Base-by-base conservation (phyloP, 2,113 vertebrate genomes). In the Vidua macroura region DNA sequence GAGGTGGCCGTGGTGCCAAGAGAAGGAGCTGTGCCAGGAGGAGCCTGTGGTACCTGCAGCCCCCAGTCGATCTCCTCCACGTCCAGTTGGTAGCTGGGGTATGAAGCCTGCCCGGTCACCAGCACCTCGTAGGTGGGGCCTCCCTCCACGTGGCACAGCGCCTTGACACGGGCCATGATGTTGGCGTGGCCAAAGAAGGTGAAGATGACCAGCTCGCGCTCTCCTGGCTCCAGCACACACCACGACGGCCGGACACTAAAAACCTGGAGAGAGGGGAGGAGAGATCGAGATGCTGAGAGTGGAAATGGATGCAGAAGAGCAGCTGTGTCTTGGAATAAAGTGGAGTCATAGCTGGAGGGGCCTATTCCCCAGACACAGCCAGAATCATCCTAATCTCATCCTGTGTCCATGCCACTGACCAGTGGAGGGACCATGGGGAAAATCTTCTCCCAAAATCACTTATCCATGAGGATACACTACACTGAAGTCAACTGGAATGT, bases 191-290 rank as follows among this genome's bases (percentile, higher is more conserved):
- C 41, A 41, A 41, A 41, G 41, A 41, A 41, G 41, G 41, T 41
- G 41, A 41, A 41, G 41, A 13, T 41, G 41, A 41, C 41, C 41
- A 41, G 12, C 41, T 41, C 41, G 78, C 93, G 97, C 35, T 99
- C 94, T 0, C 98, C 97, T 0, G 98, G 99, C 66, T 43, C 94
- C 83, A 99, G 95, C 31, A 70, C 59, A 5, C 99, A 98, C 1
- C 85, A 97, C 20, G 98, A 87, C 0, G 98, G 99, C 76, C 97
- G 58, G 49, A 99, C 96, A 58, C 98, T 98, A 41, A 99, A 99
- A 10, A 99, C 98, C 99, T 99, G 96, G 6, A 48, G 81, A 46
- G 4, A 84, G 44, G 9, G 25, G 8, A 73, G n/a, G 33, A 43
- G 24, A 59, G 21, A 17, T 1, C 0, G 0, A 74, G 41, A 9